Percentiles rank a stretch among this genome's conserved stretches.
phyloP scores from a whole-genome alignment of 2,113 vertebrate species.

The Neomonachus schauinslandi region DNA sequence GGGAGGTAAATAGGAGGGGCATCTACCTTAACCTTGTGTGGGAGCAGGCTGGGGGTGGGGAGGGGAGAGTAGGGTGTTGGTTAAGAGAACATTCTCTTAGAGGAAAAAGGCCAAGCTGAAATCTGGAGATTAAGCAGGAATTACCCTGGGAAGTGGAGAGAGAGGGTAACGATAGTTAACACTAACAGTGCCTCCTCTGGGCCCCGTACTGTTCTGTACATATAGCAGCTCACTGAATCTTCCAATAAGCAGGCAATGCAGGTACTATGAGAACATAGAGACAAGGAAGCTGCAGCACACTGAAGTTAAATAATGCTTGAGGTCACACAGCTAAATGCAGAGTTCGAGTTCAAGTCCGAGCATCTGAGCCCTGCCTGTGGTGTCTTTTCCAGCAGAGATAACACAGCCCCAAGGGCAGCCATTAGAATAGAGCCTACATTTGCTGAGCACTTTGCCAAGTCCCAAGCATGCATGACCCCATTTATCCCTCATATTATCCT shows the following conservation, averaged over 20 bases:
- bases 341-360: background rate
- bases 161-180: background rate
- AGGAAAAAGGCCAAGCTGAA: background rate
- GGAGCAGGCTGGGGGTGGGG: background rate
- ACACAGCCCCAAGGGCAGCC: background rate
- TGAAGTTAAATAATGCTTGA: background rate
- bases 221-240: background rate
- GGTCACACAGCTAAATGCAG: background rate
- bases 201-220: background rate
- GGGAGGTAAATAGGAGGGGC: background rate
- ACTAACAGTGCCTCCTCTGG: background rate
- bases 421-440: background rate
- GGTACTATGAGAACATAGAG: background rate
- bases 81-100: background rate
- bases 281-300: background rate
- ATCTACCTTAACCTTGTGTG: background rate
- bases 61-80: background rate
- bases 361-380: background rate
- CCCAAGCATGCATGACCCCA: background rate
- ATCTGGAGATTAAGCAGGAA: background rate
- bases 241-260: background rate
- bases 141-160: background rate
- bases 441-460: background rate
- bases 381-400: background rate
- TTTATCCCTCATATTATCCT: background rate